These are phyloP conservation scores for Polypedilum pembai DNA, from an alignment of 1,140 invertebrate species.

Conservation along the genomic window DNA sequence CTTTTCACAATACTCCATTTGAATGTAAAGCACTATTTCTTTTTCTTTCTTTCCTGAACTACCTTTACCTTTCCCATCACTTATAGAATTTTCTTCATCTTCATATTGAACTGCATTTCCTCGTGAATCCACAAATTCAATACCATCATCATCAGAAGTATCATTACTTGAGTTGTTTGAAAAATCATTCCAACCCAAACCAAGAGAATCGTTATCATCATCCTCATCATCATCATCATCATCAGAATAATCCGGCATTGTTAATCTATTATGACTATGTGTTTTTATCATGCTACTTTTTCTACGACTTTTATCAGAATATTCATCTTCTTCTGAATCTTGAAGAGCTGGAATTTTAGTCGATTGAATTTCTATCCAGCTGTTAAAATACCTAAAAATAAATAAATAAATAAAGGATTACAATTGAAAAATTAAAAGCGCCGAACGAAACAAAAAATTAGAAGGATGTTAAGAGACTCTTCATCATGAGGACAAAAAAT, in stretches of 20 bases:
- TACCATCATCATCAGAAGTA: slow-evolving; percentile 43
- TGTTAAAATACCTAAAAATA: slow-evolving; percentile 95
- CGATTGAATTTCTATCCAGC: slow-evolving; percentile 83
- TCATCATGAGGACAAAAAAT: no score
- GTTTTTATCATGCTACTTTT: slow-evolving; percentile 26
- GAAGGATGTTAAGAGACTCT: no score
- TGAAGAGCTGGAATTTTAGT: slow-evolving; percentile 41
- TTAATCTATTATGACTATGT: background rate
- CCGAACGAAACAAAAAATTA: no score
- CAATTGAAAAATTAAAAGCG: no score
- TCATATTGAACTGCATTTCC: slow-evolving; percentile 48
- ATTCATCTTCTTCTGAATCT: slow-evolving; percentile 36
- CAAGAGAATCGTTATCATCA: background rate
- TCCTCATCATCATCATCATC: slow-evolving; percentile 2
- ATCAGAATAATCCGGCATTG: slow-evolving; percentile 35
- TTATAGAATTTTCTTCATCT: slow-evolving; percentile 45
- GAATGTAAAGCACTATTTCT: slow-evolving; percentile 72
- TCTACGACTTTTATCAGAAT: slow-evolving; percentile 31
- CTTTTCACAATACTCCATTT: slow-evolving; percentile 88
- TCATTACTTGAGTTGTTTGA: slow-evolving; percentile 31
- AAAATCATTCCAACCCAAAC: background rate
- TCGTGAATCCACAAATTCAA: slow-evolving; percentile 44
- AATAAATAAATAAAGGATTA: no score
- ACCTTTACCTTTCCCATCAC: slow-evolving; percentile 39
- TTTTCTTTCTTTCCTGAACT: slow-evolving; percentile 31